Base-by-base conservation (phyloP, 2,113 vertebrate species). In the Paramisgurnus dabryanus region DNA sequence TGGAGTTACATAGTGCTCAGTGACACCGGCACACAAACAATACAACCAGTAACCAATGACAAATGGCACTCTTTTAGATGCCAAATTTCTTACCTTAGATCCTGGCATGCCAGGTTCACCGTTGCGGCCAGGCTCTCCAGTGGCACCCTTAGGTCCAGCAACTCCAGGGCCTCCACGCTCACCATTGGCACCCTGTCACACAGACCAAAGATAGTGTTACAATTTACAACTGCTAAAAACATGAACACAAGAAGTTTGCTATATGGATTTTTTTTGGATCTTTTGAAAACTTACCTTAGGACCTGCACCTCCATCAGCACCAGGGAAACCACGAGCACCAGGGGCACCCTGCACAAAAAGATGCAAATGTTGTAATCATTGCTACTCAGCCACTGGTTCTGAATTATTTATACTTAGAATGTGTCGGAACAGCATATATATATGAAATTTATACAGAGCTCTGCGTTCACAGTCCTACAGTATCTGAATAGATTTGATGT, bases 241-340 rank as follows among this genome's bases (percentile, higher is more conserved):
- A 47, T 58, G 4, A 3, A 53, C 34, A 34, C 18, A 4, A 55
- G 0, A 39, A 58, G 49, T 27, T 50, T 17, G 22, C 55, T 41
- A 41, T 10, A 41, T 5, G 11, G 15, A 57, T 71, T 55, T 71
- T 22, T 55, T 1, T 1, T 45, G 5, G 45, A 55, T 47, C 7
- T 49, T 64, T 50, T 66, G 63, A 34, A 17, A 5, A 67, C 93
- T 87, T 85, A 99, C 98, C 94, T 96, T 98, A 86, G 94, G 92
- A 85, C 98, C 98, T 76, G 93, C 88, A 22, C 94, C 79, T 71
- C 98, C 98, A 86, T 98, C 98, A 87, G 93, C 77, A 0, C 97
- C 98, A 88, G 98, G 97, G 94, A 99, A 98, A 83, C 98, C 98
- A 53, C 98, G 98, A 89, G 94, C 95, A 64, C 98, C 98, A 3